Evolutionary conservation across 2,113 vertebrate species (phyloP), one percentile per base, ranked within the genome.

Genomic region (Protomyctophum bolini): DNA sequence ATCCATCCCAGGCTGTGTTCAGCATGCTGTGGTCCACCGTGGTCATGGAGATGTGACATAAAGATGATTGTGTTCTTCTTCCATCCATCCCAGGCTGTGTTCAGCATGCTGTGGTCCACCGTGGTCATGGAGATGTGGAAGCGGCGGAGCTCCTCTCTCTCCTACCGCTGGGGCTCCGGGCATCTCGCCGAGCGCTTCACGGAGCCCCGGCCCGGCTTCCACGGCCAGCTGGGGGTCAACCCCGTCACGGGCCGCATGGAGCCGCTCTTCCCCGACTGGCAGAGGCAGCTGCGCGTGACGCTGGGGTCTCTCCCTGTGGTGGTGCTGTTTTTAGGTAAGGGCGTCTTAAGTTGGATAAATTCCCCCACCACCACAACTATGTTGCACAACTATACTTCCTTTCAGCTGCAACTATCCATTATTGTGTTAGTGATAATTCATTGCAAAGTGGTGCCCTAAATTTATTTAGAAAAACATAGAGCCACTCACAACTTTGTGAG

Each of bases 81-180:
- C n/a, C n/a, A 21, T 21, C 21, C 21, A 21, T 21, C 2, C 21
- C 21, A 92, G 86, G 93, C 94, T 0, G 50, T 91, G 45, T 93
- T 95, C 85, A 94, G 92, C 82, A 93, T 95, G 90, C 72, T 94
- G 8, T 95, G 94, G 94, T 94, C 92, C 64, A 94, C 94, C 0
- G 74, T 95, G 33, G 63, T 94, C 47, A 91, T 95, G 79, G 93
- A 94, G 89, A 41, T 94, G 68, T 95, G 94, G 94, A 95, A 95
- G 60, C 87, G 94, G 1, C 87, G 91, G 6, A 94, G 92, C 65
- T 58, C 91, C 2, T 61, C 85, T 0, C 81, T 92, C 10, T 91
- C 94, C 7, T 93, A 93, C 86, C 83, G 70, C 33, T 95, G 94
- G 94, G 94, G 94, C 6, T 91, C 86, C 7, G 62, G 92, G 68